phyloP scores from a whole-genome alignment of 2,888 invertebrate species.

The Ophraella communa region DNA sequence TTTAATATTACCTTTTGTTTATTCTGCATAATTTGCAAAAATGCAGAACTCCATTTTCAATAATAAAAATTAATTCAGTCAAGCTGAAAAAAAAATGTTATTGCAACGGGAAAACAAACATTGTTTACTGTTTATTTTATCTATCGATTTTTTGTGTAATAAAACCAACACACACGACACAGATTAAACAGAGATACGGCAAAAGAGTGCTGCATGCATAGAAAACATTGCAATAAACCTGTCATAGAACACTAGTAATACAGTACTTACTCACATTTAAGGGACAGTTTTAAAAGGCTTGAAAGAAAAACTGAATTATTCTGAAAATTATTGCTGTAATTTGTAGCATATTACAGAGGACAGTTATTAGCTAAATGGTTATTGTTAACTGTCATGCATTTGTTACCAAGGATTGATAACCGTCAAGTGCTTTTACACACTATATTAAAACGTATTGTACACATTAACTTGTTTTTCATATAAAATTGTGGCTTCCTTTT shows the following conservation, averaged over 20 bases:
- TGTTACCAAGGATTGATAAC: too few species aligned
- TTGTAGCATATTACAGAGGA: background rate
- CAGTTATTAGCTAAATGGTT: too few species aligned
- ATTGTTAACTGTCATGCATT: too few species aligned
- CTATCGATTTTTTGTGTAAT: constrained; percentile 26
- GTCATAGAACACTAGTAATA: constrained; percentile 13
- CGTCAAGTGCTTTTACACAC: too few species aligned
- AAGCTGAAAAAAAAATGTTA: constrained; percentile 11
- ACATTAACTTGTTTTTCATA: too few species aligned
- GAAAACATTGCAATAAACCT: constrained; percentile 14
- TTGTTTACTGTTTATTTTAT: constrained; percentile 18
- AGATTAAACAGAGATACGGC: constrained; percentile 20
- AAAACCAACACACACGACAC: constrained; percentile 18
- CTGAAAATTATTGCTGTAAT: background rate
- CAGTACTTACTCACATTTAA: background rate
- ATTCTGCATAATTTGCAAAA: background rate
- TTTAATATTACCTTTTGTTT: background rate
- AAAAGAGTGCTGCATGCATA: constrained; percentile 15
- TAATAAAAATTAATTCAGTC: constrained; percentile 10
- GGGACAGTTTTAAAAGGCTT: background rate
- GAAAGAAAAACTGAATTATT: background rate
- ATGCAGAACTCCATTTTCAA: background rate
- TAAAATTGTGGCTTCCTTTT: too few species aligned
- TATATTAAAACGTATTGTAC: too few species aligned
- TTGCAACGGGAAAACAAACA: constrained; percentile 11